These are phyloP conservation scores for Tympanoctomys barrerae DNA, from an alignment of 2,797 vertebrate species.

Conservation along the genomic window DNA sequence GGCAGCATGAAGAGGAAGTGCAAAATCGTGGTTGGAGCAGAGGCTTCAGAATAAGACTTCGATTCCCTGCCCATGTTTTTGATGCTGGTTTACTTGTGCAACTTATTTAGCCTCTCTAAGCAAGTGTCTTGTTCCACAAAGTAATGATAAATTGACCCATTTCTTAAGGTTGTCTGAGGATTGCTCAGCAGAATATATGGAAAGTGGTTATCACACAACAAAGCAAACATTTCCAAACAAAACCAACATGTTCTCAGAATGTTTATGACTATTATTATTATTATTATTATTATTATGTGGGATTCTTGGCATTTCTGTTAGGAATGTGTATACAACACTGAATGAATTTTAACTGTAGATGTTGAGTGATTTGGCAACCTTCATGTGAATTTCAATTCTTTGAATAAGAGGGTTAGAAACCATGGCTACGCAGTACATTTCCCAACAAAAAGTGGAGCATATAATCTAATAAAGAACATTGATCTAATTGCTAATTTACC, in stretches of 20 bases:
- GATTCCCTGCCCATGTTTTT: not conserved
- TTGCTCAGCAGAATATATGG: not conserved
- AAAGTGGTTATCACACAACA: not conserved
- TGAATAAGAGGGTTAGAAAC: not conserved
- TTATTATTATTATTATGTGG: not conserved
- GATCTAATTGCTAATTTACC: slow-evolving; percentile 5
- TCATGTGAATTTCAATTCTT: not conserved
- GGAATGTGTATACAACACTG: not conserved
- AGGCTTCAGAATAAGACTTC: not conserved
- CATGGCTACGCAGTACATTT: not conserved
- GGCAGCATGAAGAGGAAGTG: not conserved
- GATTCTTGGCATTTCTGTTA: not conserved
- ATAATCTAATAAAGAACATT: not conserved
- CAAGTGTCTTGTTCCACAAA: not conserved
- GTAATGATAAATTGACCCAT: not conserved
- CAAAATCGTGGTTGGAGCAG: not conserved
- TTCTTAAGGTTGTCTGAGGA: not conserved
- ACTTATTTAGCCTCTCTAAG: not conserved
- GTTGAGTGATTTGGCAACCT: not conserved
- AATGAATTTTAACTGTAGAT: not conserved
- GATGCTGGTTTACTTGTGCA: not conserved
- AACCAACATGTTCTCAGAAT: not conserved
- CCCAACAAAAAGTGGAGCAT: not conserved
- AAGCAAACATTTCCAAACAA: slow-evolving; percentile 37
- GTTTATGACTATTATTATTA: not conserved